These are phyloP conservation scores for Rhabdophis nuchalis DNA, from an alignment of 2,797 vertebrate genomes.

Conservation along the genomic window DNA sequence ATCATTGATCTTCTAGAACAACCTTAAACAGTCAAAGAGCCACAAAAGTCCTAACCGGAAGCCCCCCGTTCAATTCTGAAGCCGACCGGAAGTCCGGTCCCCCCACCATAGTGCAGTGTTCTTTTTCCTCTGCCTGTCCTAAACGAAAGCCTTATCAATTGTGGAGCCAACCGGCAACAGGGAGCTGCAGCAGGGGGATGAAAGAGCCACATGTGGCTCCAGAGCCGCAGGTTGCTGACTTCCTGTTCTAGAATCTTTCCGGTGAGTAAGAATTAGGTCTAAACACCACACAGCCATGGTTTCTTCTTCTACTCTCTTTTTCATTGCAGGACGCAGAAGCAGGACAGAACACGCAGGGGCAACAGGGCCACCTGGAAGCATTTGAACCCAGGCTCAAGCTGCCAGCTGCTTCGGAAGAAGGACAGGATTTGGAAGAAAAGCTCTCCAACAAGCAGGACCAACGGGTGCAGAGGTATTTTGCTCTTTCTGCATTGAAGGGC, in stretches of 20 bases:
- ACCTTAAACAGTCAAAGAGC: no score
- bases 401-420: constrained; percentile 6
- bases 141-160: no score
- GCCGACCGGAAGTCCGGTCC: no score
- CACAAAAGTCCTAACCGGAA: no score
- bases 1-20: background rate
- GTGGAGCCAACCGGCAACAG: no score
- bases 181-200: no score
- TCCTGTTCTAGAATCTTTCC: background rate
- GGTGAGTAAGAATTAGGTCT: no score
- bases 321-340: constrained; percentile 48
- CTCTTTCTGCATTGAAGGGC: background rate
- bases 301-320: background rate
- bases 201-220: no score
- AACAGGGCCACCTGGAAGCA: constrained; percentile 14
- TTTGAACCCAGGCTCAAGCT: background rate
- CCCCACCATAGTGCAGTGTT: no score
- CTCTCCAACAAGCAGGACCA: constrained; percentile 15
- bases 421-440: fast-evolving
- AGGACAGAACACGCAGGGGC: constrained; percentile 43
- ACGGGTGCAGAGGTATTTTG: constrained; percentile 54
- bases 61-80: no score
- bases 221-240: no score
- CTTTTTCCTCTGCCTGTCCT: no score
- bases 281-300: background rate